A percentile compares a stretch with the other conserved stretches of the same genome.
These are phyloP conservation scores for Sebastes melanostomus DNA, from an alignment of 2,797 vertebrate species.

Conservation along the genomic window DNA sequence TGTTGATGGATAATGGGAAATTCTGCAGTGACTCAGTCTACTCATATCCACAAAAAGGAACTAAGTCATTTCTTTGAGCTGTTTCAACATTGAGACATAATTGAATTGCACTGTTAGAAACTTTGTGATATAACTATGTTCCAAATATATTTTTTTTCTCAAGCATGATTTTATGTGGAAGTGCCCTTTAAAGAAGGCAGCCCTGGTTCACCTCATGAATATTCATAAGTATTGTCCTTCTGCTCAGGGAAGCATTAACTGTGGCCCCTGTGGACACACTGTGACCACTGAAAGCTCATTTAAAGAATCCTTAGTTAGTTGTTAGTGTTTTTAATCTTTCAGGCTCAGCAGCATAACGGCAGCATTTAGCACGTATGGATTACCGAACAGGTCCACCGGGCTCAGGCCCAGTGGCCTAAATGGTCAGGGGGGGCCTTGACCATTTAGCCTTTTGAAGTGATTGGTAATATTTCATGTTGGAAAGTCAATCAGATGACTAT, in stretches of 20 bases:
- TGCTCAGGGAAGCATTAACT: constrained; percentile 1
- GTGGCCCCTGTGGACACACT: constrained; percentile 1
- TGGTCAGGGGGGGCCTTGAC: background rate
- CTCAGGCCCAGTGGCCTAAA: background rate
- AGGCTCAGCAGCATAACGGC: background rate
- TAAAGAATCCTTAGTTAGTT: background rate
- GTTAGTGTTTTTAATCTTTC: background rate
- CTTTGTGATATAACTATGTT: background rate
- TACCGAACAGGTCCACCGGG: background rate
- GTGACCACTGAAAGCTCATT: background rate
- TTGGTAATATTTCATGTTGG: background rate
- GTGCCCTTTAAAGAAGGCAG: background rate
- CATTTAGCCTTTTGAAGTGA: background rate
- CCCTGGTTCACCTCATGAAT: background rate
- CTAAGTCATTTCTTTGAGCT: background rate
- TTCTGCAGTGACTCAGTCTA: background rate
- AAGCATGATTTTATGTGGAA: background rate
- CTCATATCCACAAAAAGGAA: background rate
- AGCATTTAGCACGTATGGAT: background rate
- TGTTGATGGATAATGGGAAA: background rate
- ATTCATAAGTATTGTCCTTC: background rate
- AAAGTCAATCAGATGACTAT: background rate
- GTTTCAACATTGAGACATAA: background rate
- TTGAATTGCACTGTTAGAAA: background rate
- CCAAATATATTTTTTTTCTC: background rate